Evolutionary conservation across 2,888 invertebrate species (phyloP).

Genomic region (Trilocha varians): DNA sequence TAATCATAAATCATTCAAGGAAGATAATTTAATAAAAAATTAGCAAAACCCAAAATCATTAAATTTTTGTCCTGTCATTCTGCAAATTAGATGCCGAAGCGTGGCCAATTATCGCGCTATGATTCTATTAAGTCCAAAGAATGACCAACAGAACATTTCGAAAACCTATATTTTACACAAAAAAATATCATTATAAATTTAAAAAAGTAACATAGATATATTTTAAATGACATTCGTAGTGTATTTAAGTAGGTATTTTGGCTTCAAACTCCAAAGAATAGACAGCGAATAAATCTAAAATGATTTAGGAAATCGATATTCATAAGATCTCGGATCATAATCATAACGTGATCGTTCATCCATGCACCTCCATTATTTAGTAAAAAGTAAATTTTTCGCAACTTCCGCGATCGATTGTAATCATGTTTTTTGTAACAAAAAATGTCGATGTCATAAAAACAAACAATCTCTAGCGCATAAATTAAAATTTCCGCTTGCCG

Average conservation of each 20-base stretch:
- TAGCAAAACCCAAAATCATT: conserved; percentile 35
- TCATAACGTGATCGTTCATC: conserved; percentile 25
- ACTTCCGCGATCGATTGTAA: conserved; percentile 51
- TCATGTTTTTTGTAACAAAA: conserved; percentile 52
- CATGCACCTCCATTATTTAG: conserved; percentile 25
- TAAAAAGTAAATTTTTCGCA: conserved; percentile 38
- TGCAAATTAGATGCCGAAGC: conserved; percentile 58
- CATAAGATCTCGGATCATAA: conserved; percentile 12
- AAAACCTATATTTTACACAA: no score
- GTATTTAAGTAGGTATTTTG: no score
- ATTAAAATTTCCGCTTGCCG: conserved; percentile 69
- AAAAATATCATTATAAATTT: no score
- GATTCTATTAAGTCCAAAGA: conserved; percentile 50
- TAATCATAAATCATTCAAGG: no score
- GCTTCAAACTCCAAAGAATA: conserved; percentile 2
- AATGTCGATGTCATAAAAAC: conserved; percentile 57
- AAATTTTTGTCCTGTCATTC: conserved; percentile 55
- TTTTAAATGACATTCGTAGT: no score
- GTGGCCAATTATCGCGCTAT: conserved; percentile 55
- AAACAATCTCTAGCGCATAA: conserved; percentile 65
- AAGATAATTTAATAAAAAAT: conserved; percentile 62
- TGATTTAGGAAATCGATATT: conserved; percentile 10
- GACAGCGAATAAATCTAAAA: conserved; percentile 7
- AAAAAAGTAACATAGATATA: no score
- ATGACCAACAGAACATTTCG: no score